Conservation (phyloP, 2,888 invertebrate species). For the Drosophila percnosoma region DNA sequence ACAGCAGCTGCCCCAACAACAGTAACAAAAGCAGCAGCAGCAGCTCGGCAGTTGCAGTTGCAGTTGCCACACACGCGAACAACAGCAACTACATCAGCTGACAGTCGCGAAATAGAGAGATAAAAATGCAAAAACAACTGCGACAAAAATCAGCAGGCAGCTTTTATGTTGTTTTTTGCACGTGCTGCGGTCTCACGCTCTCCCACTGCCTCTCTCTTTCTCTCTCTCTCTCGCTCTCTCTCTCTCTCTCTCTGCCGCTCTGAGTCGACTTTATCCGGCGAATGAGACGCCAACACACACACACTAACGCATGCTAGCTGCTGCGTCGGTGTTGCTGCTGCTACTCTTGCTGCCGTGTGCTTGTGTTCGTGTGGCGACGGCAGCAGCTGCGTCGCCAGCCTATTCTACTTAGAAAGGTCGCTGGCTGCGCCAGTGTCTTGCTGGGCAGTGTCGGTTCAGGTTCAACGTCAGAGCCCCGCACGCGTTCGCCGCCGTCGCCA, state of each 20-base stretch:
- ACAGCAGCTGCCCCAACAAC: constrained; percentile 36
- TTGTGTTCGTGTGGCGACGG: constrained; percentile 38
- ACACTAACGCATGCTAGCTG: constrained; percentile 32
- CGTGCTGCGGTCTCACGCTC: constrained; percentile 67
- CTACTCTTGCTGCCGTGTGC: constrained; percentile 5
- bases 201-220: constrained; percentile 33
- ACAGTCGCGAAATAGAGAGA: constrained; percentile 50
- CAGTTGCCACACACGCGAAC: constrained; percentile 45
- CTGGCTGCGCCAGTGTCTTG: constrained; percentile 78
- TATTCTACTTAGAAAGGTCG: constrained; percentile 83
- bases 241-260: constrained; percentile 34
- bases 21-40: constrained; percentile 11
- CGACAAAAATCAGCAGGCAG: constrained; percentile 54
- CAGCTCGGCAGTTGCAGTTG: constrained; percentile 41
- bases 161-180: constrained; percentile 77
- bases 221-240: constrained; percentile 25
- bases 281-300: constrained; percentile 72
- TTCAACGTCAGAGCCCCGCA: constrained; percentile 79
- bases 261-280: constrained; percentile 71
- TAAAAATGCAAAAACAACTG: constrained; percentile 51
- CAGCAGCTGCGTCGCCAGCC: constrained; percentile 44
- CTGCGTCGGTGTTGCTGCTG: constrained; percentile 46
- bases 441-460: constrained; percentile 84
- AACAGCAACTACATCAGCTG: constrained; percentile 51
- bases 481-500: constrained; percentile 63